Base-by-base conservation (phyloP, 2,113 vertebrate species). In the Bambusicola thoracicus region DNA sequence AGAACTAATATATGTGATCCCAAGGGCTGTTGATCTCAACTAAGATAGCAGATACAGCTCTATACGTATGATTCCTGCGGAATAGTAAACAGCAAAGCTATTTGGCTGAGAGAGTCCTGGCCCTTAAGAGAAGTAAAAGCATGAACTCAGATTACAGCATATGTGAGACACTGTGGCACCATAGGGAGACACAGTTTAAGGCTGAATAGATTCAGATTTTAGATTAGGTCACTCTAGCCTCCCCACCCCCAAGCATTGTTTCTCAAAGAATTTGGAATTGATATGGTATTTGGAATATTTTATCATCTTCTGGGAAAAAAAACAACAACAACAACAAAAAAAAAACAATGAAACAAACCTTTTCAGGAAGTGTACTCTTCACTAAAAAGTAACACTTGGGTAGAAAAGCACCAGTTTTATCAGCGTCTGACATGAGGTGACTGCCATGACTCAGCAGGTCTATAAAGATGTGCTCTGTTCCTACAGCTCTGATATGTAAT, bases 241-340 rank as follows among this genome's bases (percentile, higher is more conserved):
- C 24, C 27, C 2, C 2, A 13, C 3, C 2, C 2, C 16, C 3
- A 9, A 19, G 14, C 46, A 22, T 62, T 77, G 11, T 6, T 80
- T 79, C 79, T 67, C 18, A 65, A 17, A 21, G 12, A n/a, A 5
- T 62, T 81, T 46, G 36, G 3, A 81, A 56, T 43, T 40, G 11
- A 51, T 72, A 79, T 49, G 5, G 0, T 55, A 29, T 81, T 75
- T 43, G 3, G 18, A 59, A 72, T 65, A 38, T 59, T 77, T 81
- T 61, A 69, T 51, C 2, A 22, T 36, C 3, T 34, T 20, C 18
- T 24, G 20, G 51, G 67, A 63, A 51, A 69, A 34, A 46, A 8
- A 40, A 40, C 38, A 40, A 40, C 38, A 40, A 40, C 38, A 40
- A 40, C 38, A 51, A 27, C 43, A n/a, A n/a, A n/a, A n/a, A n/a